phyloP scores from a whole-genome alignment of 30 jellyfish, hydroid and myxozoan species.

The Pelagia noctiluca region DNA sequence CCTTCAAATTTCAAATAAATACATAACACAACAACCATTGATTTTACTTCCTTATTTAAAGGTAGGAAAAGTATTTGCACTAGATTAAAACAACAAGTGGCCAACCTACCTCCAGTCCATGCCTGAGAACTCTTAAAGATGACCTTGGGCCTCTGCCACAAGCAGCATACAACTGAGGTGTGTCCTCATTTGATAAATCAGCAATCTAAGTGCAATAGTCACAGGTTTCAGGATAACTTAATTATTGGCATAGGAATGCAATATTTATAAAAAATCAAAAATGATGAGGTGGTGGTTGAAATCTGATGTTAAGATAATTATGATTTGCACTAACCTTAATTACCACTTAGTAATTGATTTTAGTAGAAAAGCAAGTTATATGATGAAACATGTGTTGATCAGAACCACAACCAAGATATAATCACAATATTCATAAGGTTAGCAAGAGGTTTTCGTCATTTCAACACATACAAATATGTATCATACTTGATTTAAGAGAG shows the following conservation, averaged over 20 bases:
- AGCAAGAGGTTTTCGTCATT: constrained; percentile 40
- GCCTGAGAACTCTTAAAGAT: constrained; percentile 88
- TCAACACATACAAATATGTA: no score
- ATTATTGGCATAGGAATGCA: no score
- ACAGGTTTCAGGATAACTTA: no score
- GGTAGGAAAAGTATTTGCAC: no score
- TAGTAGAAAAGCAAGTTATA: background rate
- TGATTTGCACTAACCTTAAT: no score
- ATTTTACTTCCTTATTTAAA: no score
- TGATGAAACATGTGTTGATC: background rate
- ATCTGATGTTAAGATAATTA: no score
- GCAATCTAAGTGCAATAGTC: no score
- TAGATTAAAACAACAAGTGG: background rate
- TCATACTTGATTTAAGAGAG: no score
- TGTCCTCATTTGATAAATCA: constrained; percentile 95
- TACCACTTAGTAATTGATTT: background rate
- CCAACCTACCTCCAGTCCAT: constrained; percentile 92
- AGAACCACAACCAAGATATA: constrained; percentile 1
- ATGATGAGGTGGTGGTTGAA: no score
- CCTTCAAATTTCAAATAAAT: background rate
- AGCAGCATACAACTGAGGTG: constrained; percentile 96
- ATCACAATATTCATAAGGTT: constrained; percentile 40
- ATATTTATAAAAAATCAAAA: no score
- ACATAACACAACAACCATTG: background rate
- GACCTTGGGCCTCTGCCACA: constrained; percentile 99